Percentiles rank a stretch among this genome's conserved stretches.
Evolutionary conservation across 2,888 invertebrate species (phyloP).

Genomic region (Pharmacophagus antenor): DNA sequence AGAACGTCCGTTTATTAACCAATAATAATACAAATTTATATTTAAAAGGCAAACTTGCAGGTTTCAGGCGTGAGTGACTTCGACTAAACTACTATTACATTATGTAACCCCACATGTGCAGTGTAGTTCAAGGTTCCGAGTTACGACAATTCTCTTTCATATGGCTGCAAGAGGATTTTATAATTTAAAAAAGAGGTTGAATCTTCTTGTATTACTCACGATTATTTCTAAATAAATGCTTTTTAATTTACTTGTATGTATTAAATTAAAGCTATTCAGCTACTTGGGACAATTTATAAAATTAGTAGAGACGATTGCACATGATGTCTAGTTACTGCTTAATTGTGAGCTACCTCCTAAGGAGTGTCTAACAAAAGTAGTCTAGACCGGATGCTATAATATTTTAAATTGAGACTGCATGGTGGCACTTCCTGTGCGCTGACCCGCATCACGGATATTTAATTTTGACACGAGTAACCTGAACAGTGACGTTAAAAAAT

Average conservation of each 20-base stretch:
- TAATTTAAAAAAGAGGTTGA: slow-evolving; percentile 11
- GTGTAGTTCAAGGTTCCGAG: slow-evolving; percentile 26
- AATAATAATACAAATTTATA: background rate
- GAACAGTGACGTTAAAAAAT: slow-evolving; percentile 6
- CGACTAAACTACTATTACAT: slow-evolving; percentile 18
- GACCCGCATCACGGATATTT: slow-evolving; percentile 39
- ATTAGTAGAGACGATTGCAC: background rate
- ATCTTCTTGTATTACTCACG: slow-evolving; percentile 4
- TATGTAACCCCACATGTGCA: slow-evolving; percentile 27
- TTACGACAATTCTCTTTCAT: slow-evolving; percentile 26
- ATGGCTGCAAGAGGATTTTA: slow-evolving; percentile 22
- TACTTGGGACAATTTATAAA: too few relatives aligned
- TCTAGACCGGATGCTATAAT: slow-evolving; percentile 55
- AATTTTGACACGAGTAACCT: slow-evolving; percentile 16
- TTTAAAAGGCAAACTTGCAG: background rate
- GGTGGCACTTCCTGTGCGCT: slow-evolving; percentile 54
- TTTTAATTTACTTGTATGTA: background rate
- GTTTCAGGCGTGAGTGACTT: slow-evolving; percentile 11
- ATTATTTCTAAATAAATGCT: background rate
- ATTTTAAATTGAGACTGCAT: slow-evolving; percentile 65
- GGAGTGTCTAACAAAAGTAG: slow-evolving; percentile 21
- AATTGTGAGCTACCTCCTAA: background rate
- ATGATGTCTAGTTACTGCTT: background rate
- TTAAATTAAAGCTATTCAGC: too few relatives aligned
- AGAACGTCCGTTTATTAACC: background rate